Evolutionary conservation across 2,113 vertebrate genomes (phyloP).

Genomic region (Gymnobelideus leadbeateri): DNA sequence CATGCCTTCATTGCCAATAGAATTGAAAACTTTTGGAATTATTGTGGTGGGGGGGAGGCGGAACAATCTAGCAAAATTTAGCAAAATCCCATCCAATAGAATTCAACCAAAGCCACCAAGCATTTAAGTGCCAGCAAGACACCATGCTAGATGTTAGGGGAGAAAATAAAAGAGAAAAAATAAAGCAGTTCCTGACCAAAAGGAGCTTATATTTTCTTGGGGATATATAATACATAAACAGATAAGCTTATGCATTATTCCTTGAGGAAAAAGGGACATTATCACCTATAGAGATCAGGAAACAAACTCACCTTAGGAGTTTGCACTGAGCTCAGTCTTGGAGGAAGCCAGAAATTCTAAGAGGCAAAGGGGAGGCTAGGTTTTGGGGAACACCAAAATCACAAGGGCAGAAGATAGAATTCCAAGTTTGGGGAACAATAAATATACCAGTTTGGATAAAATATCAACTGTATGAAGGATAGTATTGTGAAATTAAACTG

Average conservation of each 20-base stretch:
- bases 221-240: background rate
- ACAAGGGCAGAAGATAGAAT: background rate
- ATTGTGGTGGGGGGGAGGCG: background rate
- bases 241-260: background rate
- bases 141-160: background rate
- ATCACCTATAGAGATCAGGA: background rate
- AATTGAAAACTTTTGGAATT: background rate
- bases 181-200: background rate
- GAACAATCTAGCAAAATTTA: background rate
- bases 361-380: background rate
- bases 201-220: background rate
- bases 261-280: background rate
- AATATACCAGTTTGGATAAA: background rate
- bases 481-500: background rate
- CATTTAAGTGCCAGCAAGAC: background rate
- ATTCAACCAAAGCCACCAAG: background rate
- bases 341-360: background rate
- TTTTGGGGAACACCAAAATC: background rate
- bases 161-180: background rate
- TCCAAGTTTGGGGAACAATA: background rate
- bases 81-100: background rate
- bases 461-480: background rate
- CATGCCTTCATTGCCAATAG: background rate
- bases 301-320: background rate
- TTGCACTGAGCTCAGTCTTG: background rate